Base-by-base conservation (phyloP, 2,113 vertebrate species). In the Pycnonotus jocosus region DNA sequence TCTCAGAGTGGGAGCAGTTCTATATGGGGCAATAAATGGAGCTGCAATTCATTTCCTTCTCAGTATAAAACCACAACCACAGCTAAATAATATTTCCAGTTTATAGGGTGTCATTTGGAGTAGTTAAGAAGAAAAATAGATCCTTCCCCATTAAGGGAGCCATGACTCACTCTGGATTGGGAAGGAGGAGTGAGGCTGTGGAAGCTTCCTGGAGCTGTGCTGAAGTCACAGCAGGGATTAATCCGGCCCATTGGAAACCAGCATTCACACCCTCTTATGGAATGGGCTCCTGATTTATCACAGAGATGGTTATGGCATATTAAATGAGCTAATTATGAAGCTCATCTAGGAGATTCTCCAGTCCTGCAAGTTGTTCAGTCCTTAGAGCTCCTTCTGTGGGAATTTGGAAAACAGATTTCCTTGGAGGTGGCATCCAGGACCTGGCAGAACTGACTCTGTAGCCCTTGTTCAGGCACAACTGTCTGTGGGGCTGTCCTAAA, bases 101-200 rank as follows among this genome's bases (percentile, higher is more conserved):
- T 94, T 96, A 96, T 92, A 72, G 82, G 94, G 53, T 65, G 82
- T 62, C 92, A 84, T 65, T 90, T 78, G 40, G 65, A 88, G 90
- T 50, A 79, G 86, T 92, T 95, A 92, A 53, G 73, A 94, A 90
- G 88, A 96, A 90, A 96, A 96, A 94, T 90, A 81, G 90, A 84
- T 88, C 69, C 21, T 50, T 92, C n/a, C 31, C 82, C 65, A 88
- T 94, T 88, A 96, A 53, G 12, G 15, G 76, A 93, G 44, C 56
- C 51, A 62, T 94, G 86, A 90, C 69, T 97, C 88, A 81, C n/a
- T 64, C 57, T 81, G 77, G 48, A 71, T 6, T 86, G 77, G 56
- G 69, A 33, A 71, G 47, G 86, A 86, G 76, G 62, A 86, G 17
- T 21, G 58, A 62, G 71, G 85, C 82, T 71, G 48, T n/a, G 44